Percentiles rank a stretch among this genome's conserved stretches.
Evolutionary conservation across 2,113 vertebrate species (phyloP).

Genomic region (Micronycteris hirsuta): DNA sequence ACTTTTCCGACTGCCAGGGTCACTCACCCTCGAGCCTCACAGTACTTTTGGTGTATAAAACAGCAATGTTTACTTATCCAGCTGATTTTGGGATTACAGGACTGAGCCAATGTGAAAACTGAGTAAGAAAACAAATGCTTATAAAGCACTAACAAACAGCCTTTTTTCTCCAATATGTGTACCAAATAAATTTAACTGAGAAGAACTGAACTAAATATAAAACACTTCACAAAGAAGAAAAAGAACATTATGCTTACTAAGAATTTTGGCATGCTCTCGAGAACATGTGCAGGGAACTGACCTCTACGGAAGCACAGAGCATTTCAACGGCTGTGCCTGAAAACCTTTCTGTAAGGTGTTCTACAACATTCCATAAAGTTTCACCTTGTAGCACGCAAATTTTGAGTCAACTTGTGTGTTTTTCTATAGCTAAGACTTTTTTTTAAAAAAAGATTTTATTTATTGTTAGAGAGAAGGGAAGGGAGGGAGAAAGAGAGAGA

Average conservation of each 20-base stretch:
- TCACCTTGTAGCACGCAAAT: neutral
- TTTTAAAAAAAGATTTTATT: neutral
- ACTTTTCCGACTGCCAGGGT: conserved; percentile 20
- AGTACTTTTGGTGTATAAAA: neutral
- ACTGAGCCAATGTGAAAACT: conserved; percentile 18
- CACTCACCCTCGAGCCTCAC: conserved; percentile 3
- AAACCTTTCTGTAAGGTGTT: neutral
- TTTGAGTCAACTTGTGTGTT: conserved; percentile 1
- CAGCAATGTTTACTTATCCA: conserved; percentile 26
- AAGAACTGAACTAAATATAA: conserved; percentile 61
- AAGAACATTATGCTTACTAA: conserved; percentile 49
- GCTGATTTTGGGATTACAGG: neutral
- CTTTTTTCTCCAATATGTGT: neutral
- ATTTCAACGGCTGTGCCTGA: neutral
- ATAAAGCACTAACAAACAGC: conserved; percentile 42
- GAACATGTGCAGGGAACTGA: neutral
- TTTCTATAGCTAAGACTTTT: neutral
- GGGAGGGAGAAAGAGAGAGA: too few species aligned
- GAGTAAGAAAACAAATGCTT: conserved; percentile 48
- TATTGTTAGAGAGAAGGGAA: too few species aligned
- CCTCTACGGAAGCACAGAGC: neutral
- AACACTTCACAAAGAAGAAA: conserved; percentile 56
- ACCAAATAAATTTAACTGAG: conserved; percentile 49
- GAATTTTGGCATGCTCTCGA: conserved; percentile 34
- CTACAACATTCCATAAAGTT: neutral